Evolutionary conservation across 2,797 vertebrate genomes (phyloP).

Genomic region (Scolopax bukidnonensis): DNA sequence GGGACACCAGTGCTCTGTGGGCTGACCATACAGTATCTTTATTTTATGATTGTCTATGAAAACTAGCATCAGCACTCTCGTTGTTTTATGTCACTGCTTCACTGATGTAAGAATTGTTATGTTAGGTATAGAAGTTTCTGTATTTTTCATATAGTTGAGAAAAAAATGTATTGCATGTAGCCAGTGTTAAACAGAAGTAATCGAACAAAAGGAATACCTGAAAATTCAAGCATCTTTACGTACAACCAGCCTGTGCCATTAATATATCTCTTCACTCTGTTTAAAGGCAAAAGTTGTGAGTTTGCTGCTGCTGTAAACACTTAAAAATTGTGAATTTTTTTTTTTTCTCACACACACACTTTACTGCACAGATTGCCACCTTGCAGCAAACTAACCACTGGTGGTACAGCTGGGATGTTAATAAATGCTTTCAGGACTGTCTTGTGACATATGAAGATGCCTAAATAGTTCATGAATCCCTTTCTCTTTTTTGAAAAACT

Average conservation of each 20-base stretch:
- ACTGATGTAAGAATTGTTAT: neutral
- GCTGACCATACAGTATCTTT: neutral
- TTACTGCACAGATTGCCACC: neutral
- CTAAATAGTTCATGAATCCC: slow-evolving; percentile 63
- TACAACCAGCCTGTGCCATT: neutral
- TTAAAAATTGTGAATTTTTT: neutral
- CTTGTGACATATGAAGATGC: slow-evolving; percentile 45
- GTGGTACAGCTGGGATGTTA: neutral
- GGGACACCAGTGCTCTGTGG: neutral
- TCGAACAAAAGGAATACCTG: neutral
- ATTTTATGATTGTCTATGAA: neutral
- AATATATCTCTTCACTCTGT: neutral
- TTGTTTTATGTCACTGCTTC: neutral
- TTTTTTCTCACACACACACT: neutral
- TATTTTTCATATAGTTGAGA: neutral
- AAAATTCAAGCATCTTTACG: neutral
- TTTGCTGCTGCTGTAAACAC: neutral
- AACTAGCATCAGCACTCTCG: neutral
- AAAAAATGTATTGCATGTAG: neutral
- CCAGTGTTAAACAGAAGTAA: neutral
- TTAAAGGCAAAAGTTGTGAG: neutral
- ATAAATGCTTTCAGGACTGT: slow-evolving; percentile 53
- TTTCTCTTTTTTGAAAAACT: slow-evolving; percentile 70
- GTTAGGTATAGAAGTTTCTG: neutral
- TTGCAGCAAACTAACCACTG: neutral